Percentiles rank a stretch among this genome's conserved stretches.
Evolutionary conservation across 2,113 vertebrate genomes (phyloP).

Genomic region (Pachypanchax playfairii): DNA sequence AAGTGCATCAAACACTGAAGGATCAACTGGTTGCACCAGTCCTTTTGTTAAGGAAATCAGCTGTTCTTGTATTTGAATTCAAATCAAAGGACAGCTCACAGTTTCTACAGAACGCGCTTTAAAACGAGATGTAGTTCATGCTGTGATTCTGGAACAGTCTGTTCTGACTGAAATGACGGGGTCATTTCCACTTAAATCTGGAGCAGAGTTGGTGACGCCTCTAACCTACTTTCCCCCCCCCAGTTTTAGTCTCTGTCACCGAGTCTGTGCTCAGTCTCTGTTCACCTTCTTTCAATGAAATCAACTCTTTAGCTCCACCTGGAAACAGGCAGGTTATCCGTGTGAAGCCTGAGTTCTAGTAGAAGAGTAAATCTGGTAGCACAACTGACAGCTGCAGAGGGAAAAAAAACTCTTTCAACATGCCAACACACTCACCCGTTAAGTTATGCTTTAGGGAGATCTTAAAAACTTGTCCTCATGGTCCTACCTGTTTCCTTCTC

Average conservation of each 20-base stretch:
- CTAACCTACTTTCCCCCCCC: slow-evolving; percentile 22
- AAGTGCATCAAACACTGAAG: background rate
- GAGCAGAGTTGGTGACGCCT: slow-evolving; percentile 31
- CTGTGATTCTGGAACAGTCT: slow-evolving; percentile 47
- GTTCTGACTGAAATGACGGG: slow-evolving; percentile 37
- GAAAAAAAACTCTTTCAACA: slow-evolving; percentile 18
- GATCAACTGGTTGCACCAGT: background rate
- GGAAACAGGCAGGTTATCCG: background rate
- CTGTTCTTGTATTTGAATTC: too few species aligned
- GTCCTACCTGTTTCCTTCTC: slow-evolving; percentile 17
- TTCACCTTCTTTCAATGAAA: slow-evolving; percentile 7
- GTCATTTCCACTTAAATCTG: slow-evolving; percentile 40
- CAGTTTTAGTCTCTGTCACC: background rate
- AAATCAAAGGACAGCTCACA: background rate
- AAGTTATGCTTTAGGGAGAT: background rate
- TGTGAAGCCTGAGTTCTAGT: slow-evolving; percentile 15
- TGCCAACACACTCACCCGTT: background rate
- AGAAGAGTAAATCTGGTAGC: background rate
- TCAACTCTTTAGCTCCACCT: slow-evolving; percentile 6
- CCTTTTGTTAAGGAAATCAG: background rate
- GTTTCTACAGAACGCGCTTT: slow-evolving; percentile 5
- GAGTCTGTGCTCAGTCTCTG: background rate
- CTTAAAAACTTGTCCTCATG: slow-evolving; percentile 12
- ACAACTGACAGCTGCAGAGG: slow-evolving; percentile 38
- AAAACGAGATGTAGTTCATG: background rate